Percentiles rank a stretch among this genome's conserved stretches.
Conservation (phyloP, 2,113 vertebrate genomes). For the Corythornis cristatus region DNA sequence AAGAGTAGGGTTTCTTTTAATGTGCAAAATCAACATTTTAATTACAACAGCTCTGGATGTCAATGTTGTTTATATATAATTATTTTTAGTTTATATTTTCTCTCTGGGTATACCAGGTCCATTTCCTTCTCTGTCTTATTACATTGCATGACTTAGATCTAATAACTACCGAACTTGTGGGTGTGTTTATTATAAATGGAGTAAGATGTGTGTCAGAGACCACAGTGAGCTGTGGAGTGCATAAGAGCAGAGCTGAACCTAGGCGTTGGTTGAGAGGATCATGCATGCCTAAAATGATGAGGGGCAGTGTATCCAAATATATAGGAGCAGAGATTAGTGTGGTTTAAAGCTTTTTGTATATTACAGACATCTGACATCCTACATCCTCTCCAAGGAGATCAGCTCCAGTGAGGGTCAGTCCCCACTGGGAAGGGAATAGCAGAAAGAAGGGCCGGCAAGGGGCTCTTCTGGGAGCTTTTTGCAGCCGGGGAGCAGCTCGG, state of each 20-base stretch:
- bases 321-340: not conserved
- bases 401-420: too few relatives aligned
- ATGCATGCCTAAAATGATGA: not conserved
- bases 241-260: not conserved
- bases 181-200: not conserved
- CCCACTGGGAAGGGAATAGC: too few relatives aligned
- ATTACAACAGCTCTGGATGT: not conserved
- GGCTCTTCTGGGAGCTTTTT: too few relatives aligned
- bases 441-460: too few relatives aligned
- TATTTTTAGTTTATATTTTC: conserved; percentile 12
- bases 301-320: not conserved
- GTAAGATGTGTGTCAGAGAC: not conserved
- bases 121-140: not conserved
- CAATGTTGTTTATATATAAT: not conserved
- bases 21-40: conserved; percentile 24
- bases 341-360: not conserved
- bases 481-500: too few relatives aligned
- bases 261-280: not conserved
- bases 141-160: not conserved
- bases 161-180: not conserved
- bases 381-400: too few relatives aligned
- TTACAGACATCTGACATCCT: not conserved
- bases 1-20: not conserved
- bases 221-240: rapidly evolving
- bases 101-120: not conserved